phyloP scores from a whole-genome alignment of 2,797 vertebrate species.

The Poecile montanus region DNA sequence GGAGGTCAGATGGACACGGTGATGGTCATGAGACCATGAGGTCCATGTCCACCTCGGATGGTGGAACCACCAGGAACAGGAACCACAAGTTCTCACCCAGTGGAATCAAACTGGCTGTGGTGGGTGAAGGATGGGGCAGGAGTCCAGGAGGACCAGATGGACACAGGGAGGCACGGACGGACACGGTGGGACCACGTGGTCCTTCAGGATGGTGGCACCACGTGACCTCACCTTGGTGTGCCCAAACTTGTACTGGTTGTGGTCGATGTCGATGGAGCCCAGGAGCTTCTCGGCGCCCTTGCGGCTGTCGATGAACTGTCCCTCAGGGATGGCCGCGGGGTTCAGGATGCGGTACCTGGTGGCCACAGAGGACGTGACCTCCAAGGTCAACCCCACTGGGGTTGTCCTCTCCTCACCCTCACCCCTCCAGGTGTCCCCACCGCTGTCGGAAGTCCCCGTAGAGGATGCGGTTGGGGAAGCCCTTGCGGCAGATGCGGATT shows the following conservation, averaged over 20 bases:
- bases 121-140: too few species aligned
- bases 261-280: constrained; percentile 2
- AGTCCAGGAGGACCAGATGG: too few species aligned
- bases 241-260: constrained; percentile 25
- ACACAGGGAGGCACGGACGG: not conserved
- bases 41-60: accelerated
- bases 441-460: constrained; percentile 90
- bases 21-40: not conserved
- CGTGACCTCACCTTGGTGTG: not conserved
- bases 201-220: not conserved
- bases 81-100: accelerated
- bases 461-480: constrained; percentile 89
- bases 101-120: accelerated
- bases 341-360: constrained; percentile 34
- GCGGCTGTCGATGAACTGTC: constrained; percentile 36
- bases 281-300: constrained; percentile 27
- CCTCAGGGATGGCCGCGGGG: not conserved
- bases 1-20: too few species aligned
- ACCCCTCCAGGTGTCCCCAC: not conserved
- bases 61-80: too few species aligned
- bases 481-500: constrained; percentile 91
- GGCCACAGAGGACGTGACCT: accelerated
- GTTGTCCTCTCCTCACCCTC: accelerated
- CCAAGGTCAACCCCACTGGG: accelerated
- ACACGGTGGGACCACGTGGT: too few species aligned